Evolutionary conservation across 1,140 invertebrate species (phyloP).

Genomic region (Hylyphantes graminicola): DNA sequence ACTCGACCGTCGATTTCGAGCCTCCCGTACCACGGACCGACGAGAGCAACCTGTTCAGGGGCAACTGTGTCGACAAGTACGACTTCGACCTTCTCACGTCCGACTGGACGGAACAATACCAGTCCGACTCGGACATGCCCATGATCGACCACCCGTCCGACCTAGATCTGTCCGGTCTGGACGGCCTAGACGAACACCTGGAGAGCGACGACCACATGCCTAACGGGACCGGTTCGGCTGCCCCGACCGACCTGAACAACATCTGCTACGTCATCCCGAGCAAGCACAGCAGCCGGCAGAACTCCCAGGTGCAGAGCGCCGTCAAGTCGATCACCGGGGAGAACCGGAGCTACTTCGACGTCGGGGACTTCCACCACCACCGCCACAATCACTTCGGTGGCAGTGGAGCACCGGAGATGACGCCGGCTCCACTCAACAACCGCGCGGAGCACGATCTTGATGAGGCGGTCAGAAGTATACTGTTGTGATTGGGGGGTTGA

Average conservation of each 20-base stretch:
- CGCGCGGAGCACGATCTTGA: constrained; percentile 70
- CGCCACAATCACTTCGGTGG: constrained; percentile 27
- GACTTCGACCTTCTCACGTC: constrained; percentile 23
- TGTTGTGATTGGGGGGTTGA: constrained; percentile 60
- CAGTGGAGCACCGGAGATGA: constrained; percentile 19
- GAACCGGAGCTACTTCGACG: background rate
- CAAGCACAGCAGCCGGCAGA: constrained; percentile 59
- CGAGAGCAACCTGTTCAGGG: constrained; percentile 37
- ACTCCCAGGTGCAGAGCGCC: background rate
- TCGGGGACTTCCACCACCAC: constrained; percentile 72
- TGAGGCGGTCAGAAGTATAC: constrained; percentile 73
- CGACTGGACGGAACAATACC: constrained; percentile 34
- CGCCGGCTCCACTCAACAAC: constrained; percentile 67
- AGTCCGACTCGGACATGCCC: constrained; percentile 53
- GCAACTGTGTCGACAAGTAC: constrained; percentile 39
- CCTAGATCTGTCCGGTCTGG: constrained; percentile 60
- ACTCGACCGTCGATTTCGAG: constrained; percentile 59
- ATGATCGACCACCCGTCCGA: constrained; percentile 42
- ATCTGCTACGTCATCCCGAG: constrained; percentile 43
- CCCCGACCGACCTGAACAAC: constrained; percentile 62
- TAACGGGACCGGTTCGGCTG: constrained; percentile 32
- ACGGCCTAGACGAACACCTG: constrained; percentile 52
- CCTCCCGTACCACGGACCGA: constrained; percentile 56
- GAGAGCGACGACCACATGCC: constrained; percentile 36
- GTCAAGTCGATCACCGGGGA: background rate